Percentiles rank a stretch among this genome's conserved stretches.
Conservation (phyloP, 2,888 invertebrate species). For the Tanaodytes sp. region DNA sequence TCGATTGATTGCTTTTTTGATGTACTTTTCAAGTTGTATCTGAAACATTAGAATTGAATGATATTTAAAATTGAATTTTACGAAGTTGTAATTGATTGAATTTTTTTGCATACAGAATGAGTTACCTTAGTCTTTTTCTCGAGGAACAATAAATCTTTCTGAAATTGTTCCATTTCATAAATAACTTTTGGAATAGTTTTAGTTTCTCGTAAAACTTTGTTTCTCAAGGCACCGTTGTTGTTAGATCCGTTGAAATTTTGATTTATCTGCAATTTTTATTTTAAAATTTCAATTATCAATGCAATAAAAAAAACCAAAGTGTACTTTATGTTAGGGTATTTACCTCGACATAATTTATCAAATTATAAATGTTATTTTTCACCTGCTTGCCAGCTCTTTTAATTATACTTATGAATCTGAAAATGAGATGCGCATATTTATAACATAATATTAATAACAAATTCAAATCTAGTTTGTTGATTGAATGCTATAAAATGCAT, state of each 20-base stretch:
- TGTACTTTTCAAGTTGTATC: slow-evolving; percentile 25
- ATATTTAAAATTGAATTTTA: too few species aligned
- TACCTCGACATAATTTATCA: slow-evolving; percentile 77
- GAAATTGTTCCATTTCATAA: slow-evolving; percentile 79
- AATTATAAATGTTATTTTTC: slow-evolving; percentile 75
- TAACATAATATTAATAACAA: too few species aligned
- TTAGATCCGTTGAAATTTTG: slow-evolving; percentile 68
- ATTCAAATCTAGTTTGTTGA: too few species aligned
- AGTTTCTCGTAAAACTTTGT: slow-evolving; percentile 77
- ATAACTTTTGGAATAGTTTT: slow-evolving; percentile 79
- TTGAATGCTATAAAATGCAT: too few species aligned
- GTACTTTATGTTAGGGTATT: too few species aligned
- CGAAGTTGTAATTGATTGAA: too few species aligned
- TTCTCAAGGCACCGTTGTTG: slow-evolving; percentile 73
- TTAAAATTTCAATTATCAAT: too few species aligned
- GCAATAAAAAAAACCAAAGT: too few species aligned
- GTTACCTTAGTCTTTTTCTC: slow-evolving; percentile 72
- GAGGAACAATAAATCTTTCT: slow-evolving; percentile 76
- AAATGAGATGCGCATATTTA: too few species aligned
- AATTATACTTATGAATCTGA: slow-evolving; percentile 63
- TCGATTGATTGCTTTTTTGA: slow-evolving; percentile 78
- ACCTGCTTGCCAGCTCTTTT: slow-evolving; percentile 77
- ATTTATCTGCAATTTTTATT: slow-evolving; percentile 33
- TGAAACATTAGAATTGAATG: too few species aligned
- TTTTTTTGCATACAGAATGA: too few species aligned